Evolutionary conservation across 2,113 vertebrate species (phyloP), one percentile per base, ranked within the genome.

Genomic region (Tachysurus fulvidraco): DNA sequence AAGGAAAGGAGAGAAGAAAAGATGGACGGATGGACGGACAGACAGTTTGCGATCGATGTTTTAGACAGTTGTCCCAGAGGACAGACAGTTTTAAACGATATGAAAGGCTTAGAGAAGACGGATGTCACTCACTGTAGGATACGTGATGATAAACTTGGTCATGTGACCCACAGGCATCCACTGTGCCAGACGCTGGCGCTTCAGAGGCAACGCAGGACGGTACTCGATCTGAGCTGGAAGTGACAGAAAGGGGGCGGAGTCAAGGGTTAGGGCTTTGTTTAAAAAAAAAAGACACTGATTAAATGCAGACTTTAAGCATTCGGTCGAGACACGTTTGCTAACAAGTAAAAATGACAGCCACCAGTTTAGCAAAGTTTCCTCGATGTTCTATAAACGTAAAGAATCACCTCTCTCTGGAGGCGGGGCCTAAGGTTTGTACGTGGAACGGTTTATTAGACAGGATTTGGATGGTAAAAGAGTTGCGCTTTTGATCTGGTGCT

Each of bases 111-210:
- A 60, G 78, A 44, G 55, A 81, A 60, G 82, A 41, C n/a, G 81
- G 60, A 12, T 76, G 73, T 85, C 64, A 90, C 91, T 91, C 55
- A 92, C 91, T 46, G 88, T 92, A 21, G 86, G 86, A 62, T 92
- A 91, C 0, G 90, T 92, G 89, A 92, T 46, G 85, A 92, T 89
- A 54, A 91, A 92, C 87, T 92, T 92, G 46, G 50, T 88, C 88
- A 92, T 83, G 88, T 92, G 89, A 59, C 90, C 90, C 11, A 88
- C 46, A 8, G 89, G 90, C 81, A 89, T 86, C 54, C 62, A 85
- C 79, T 86, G 88, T 16, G 83, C 57, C 5, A 92, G 90, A 54
- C 36, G 69, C 80, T 86, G 86, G 41, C 88, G 87, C 46, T 91
- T 86, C 6, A 28, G 7, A 19, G 90, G 89, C n/a, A 92, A 84